Conservation (phyloP, 1,140 invertebrate species). For the Zaprionus vittiger region DNA sequence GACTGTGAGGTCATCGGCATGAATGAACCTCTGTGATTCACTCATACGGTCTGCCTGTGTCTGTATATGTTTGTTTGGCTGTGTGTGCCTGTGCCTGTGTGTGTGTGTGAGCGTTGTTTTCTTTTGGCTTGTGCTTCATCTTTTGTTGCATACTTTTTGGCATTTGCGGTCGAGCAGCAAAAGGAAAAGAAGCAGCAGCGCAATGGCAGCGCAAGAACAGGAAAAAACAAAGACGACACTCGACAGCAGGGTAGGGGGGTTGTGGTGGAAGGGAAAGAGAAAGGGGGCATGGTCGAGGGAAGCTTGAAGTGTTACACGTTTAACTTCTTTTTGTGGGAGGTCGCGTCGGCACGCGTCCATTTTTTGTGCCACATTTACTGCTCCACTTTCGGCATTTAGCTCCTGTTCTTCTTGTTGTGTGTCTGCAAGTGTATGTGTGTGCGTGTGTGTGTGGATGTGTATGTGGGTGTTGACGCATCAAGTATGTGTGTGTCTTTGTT, state of each 20-base stretch:
- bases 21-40: conserved; percentile 58
- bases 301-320: conserved; percentile 12
- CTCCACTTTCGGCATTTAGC: conserved; percentile 37
- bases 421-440: not conserved
- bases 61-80: conserved; percentile 16
- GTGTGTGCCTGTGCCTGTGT: conserved; percentile 14
- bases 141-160: conserved; percentile 69
- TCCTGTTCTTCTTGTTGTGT: conserved; percentile 22
- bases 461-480: not conserved
- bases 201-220: not conserved
- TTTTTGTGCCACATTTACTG: conserved; percentile 47
- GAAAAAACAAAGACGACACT: conserved; percentile 3
- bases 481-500: conserved; percentile 9
- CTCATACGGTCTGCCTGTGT: conserved; percentile 4
- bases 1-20: conserved; percentile 68
- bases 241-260: not conserved
- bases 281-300: not conserved
- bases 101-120: conserved; percentile 47
- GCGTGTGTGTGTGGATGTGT: conserved; percentile 8
- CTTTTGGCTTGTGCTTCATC: conserved; percentile 47
- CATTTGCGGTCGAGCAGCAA: conserved; percentile 16
- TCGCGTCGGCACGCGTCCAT: conserved; percentile 17
- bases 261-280: not conserved
- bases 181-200: conserved; percentile 4
- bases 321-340: conserved; percentile 41